phyloP scores from a whole-genome alignment of 2,113 vertebrate genomes.

The Gymnobelideus leadbeateri region DNA sequence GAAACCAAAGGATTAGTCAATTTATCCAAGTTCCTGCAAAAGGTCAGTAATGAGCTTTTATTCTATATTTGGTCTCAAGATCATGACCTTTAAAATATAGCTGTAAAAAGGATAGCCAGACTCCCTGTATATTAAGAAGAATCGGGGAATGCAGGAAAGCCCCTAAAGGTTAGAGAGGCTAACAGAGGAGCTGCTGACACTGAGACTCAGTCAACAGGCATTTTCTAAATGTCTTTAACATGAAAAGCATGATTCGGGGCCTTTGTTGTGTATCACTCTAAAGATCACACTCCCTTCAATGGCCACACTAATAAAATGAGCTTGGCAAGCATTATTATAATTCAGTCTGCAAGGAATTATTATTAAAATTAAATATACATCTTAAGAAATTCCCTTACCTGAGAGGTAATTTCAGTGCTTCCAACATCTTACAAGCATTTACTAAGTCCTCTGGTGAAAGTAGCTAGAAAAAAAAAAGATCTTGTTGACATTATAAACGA shows the following conservation, averaged over 20 bases:
- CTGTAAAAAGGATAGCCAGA: not conserved
- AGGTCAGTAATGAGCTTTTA: not conserved
- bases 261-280: not conserved
- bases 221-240: not conserved
- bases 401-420: slow-evolving; percentile 93
- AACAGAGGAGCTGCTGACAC: not conserved
- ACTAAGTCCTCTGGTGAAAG: slow-evolving; percentile 95
- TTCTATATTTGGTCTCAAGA: not conserved
- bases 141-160: not conserved
- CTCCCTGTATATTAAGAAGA: not conserved
- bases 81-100: not conserved
- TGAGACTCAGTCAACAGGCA: not conserved
- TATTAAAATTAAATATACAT: not conserved
- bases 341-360: not conserved
- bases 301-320: not conserved
- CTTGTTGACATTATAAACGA: slow-evolving; percentile 36
- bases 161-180: not conserved
- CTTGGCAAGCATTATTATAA: not conserved
- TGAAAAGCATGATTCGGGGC: not conserved
- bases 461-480: slow-evolving; percentile 79
- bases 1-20: not conserved
- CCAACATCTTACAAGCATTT: slow-evolving; percentile 97
- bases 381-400: slow-evolving; percentile 84
- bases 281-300: not conserved
- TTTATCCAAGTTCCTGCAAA: not conserved